These are phyloP conservation scores for Aleiodes leptofemur DNA, from an alignment of 2,888 invertebrate genomes.

Conservation along the genomic window DNA sequence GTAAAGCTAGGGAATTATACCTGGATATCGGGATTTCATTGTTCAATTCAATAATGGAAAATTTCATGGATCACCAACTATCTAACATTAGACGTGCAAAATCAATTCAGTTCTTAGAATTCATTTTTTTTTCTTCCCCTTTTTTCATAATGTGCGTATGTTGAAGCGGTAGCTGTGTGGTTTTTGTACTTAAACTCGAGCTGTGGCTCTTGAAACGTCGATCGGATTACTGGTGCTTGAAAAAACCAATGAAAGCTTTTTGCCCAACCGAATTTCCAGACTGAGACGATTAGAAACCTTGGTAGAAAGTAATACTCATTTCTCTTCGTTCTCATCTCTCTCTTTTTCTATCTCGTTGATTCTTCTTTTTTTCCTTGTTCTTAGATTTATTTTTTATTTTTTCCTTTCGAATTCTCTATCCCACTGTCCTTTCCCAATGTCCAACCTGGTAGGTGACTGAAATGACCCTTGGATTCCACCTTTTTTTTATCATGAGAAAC, in stretches of 20 bases:
- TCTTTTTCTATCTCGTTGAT: not conserved
- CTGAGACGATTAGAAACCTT: constrained; percentile 31
- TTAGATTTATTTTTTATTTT: not conserved
- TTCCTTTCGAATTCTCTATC: not conserved
- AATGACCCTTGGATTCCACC: constrained; percentile 32
- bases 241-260: constrained; percentile 17
- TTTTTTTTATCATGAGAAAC: constrained; percentile 18
- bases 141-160: constrained; percentile 1
- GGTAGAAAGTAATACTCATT: constrained; percentile 32
- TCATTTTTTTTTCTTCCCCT: not conserved
- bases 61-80: no score
- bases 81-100: no score
- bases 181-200: constrained; percentile 21
- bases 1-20: not conserved
- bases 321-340: not conserved
- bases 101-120: no score
- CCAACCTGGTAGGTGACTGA: constrained; percentile 1
- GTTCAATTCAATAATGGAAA: no score
- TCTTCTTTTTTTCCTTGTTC: not conserved
- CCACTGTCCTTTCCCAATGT: not conserved
- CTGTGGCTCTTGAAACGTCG: constrained; percentile 17
- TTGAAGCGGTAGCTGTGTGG: constrained; percentile 5
- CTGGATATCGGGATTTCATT: no score
- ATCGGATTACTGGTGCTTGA: constrained; percentile 30
- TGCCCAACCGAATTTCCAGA: constrained; percentile 27